A percentile compares a stretch with the other conserved stretches of the same genome.
phyloP scores from a whole-genome alignment of 2,888 invertebrate species.

The Zhengitettix transpicula region DNA sequence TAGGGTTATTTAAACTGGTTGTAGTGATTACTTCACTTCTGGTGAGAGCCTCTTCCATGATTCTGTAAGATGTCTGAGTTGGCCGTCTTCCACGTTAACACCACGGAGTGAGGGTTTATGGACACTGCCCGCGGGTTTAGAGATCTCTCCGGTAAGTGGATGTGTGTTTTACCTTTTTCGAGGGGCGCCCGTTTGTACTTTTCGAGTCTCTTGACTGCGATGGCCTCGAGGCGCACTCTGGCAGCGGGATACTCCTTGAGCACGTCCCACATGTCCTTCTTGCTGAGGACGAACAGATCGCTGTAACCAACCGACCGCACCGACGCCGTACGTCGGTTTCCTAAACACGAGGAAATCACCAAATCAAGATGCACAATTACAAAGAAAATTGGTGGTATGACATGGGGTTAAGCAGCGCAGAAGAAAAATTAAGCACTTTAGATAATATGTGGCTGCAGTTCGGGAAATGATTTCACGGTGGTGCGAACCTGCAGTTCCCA shows the following conservation, averaged over 20 bases:
- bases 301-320: slow-evolving; percentile 97
- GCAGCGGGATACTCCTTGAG: slow-evolving; percentile 90
- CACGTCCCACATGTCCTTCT: slow-evolving; percentile 99
- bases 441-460: too few relatives aligned
- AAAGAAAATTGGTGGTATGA: too few relatives aligned
- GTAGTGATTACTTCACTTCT: too few relatives aligned
- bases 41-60: too few relatives aligned
- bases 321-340: slow-evolving; percentile 94
- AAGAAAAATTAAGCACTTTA: too few relatives aligned
- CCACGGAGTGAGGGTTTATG: too few relatives aligned
- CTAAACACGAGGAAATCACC: slow-evolving; percentile 29
- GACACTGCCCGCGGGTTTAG: too few relatives aligned
- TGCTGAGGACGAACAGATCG: slow-evolving; percentile 94
- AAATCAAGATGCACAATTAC: too few relatives aligned
- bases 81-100: too few relatives aligned
- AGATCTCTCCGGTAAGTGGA: not conserved
- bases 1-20: too few relatives aligned
- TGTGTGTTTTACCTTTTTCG: slow-evolving; percentile 59
- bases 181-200: slow-evolving; percentile 91
- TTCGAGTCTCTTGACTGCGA: slow-evolving; percentile 92
- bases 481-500: slow-evolving; percentile 98
- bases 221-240: slow-evolving; percentile 85
- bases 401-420: too few relatives aligned
- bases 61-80: too few relatives aligned
- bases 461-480: slow-evolving; percentile 18